A percentile compares a stretch with the other conserved stretches of the same genome.
phyloP scores from a whole-genome alignment of 1,140 invertebrate genomes.

The Laupala kohalensis region DNA sequence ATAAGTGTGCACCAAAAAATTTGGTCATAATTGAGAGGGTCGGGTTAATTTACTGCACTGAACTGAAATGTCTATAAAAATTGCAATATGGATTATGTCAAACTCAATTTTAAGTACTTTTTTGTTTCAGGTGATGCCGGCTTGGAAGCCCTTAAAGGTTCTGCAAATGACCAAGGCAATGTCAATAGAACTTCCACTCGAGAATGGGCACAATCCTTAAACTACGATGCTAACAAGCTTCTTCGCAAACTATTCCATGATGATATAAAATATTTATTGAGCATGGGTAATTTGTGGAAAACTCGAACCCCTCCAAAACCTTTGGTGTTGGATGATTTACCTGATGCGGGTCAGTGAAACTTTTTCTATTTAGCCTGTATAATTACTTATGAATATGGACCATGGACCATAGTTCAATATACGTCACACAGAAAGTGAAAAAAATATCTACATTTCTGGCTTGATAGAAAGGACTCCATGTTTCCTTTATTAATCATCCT shows the following conservation, averaged over 20 bases:
- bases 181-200: constrained; percentile 74
- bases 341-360: constrained; percentile 36
- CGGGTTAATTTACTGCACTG: too few relatives aligned
- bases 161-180: constrained; percentile 47
- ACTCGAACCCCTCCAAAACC: constrained; percentile 68
- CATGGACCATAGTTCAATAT: too few relatives aligned
- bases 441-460: too few relatives aligned
- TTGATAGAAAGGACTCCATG: too few relatives aligned
- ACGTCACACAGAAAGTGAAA: too few relatives aligned
- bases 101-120: too few relatives aligned
- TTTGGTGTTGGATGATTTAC: constrained; percentile 53
- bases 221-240: constrained; percentile 73
- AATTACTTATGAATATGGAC: background rate
- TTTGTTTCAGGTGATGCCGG: constrained; percentile 34
- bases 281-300: constrained; percentile 93
- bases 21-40: too few relatives aligned
- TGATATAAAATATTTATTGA: constrained; percentile 89
- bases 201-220: constrained; percentile 69
- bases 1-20: too few relatives aligned
- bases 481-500: too few relatives aligned
- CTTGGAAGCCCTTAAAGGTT: constrained; percentile 30
- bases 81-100: too few relatives aligned
- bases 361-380: background rate
- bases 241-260: constrained; percentile 86
- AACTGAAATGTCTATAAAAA: too few relatives aligned